Percentiles rank a stretch among this genome's conserved stretches.
These are phyloP conservation scores for Oreochromis aureus DNA, from an alignment of 2,113 vertebrate species.

Conservation along the genomic window DNA sequence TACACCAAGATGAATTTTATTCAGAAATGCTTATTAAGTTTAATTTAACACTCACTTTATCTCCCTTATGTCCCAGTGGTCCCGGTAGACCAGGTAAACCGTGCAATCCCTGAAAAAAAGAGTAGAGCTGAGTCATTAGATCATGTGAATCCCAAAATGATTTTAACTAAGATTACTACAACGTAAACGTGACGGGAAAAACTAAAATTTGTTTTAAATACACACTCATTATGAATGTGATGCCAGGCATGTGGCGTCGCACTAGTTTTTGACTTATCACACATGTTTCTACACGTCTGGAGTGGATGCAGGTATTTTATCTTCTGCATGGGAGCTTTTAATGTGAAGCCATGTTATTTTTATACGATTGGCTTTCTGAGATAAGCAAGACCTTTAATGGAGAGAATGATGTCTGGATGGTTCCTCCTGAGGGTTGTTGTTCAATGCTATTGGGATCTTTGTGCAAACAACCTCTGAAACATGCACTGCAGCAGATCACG, in stretches of 20 bases:
- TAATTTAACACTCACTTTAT: conserved; percentile 58
- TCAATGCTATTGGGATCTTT: not conserved
- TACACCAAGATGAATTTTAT: not conserved
- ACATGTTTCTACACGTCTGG: not conserved
- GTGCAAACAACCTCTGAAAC: not conserved
- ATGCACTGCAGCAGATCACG: not conserved
- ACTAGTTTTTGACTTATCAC: not conserved
- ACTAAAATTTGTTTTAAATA: not conserved
- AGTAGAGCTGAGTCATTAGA: not conserved
- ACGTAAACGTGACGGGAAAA: not conserved
- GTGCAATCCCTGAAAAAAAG: conserved; percentile 42
- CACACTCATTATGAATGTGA: not conserved
- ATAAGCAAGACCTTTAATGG: rapidly evolving
- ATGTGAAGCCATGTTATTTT: not conserved
- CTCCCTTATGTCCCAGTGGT: conserved; percentile 67
- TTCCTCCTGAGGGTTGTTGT: not conserved
- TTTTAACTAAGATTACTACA: not conserved
- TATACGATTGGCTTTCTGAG: not conserved
- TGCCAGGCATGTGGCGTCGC: rapidly evolving
- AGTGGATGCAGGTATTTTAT: not conserved
- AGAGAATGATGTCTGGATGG: not conserved
- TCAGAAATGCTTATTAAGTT: not conserved
- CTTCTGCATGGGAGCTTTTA: not conserved
- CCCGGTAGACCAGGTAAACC: conserved; percentile 64
- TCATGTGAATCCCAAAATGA: not conserved